phyloP scores from a whole-genome alignment of 2,113 vertebrate genomes.

The Nycticebus coucang region DNA sequence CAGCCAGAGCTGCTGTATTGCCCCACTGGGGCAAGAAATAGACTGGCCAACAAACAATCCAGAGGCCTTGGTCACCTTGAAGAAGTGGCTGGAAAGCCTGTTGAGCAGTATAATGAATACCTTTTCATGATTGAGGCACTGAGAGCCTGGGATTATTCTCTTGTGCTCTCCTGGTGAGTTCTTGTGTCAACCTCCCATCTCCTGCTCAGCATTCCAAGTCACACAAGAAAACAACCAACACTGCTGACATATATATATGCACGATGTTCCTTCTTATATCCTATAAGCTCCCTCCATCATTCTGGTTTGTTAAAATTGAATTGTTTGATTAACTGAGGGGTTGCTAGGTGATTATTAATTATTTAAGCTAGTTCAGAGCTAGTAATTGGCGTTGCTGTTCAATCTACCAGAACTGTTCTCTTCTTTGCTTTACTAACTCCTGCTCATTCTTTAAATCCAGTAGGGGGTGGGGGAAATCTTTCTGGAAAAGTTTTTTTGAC shows the following conservation, averaged over 20 bases:
- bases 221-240: not conserved
- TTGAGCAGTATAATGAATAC: not conserved
- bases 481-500: slow-evolving; percentile 21
- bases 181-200: not conserved
- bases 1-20: not conserved
- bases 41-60: not conserved
- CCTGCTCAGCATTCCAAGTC: not conserved
- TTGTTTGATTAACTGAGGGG: not conserved
- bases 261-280: not conserved
- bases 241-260: not conserved
- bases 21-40: not conserved
- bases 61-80: not conserved
- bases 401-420: not conserved
- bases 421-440: slow-evolving; percentile 5
- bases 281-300: not conserved
- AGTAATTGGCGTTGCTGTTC: not conserved
- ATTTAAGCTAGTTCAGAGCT: not conserved
- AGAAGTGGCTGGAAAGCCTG: not conserved
- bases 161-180: not conserved
- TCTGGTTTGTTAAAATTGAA: slow-evolving; percentile 21
- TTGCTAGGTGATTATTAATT: slow-evolving; percentile 35
- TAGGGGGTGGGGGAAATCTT: not conserved
- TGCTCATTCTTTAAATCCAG: not conserved
- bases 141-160: not conserved
- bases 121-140: not conserved